Evolutionary conservation across 2,888 invertebrate genomes (phyloP), one percentile per base, ranked within the genome.

Genomic region (Limnephilus lunatus): DNA sequence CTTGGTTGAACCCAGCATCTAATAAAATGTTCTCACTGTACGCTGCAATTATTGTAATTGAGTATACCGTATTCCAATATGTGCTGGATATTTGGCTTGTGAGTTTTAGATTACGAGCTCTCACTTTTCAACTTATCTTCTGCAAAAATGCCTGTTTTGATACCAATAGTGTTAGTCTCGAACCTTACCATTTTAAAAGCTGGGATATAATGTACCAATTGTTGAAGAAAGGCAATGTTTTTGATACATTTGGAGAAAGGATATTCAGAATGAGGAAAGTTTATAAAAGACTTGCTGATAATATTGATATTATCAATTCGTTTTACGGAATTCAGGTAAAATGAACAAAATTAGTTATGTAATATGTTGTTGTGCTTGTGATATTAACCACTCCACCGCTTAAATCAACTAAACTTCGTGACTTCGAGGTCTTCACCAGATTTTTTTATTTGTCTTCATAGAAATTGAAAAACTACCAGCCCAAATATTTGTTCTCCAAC

Each of bases 201-300:
- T 19, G 53, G 53, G 53, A 53, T 19, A 19, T 19, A 53, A 53
- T 53, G 3, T 4, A 19, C 5, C 53, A 53, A 53, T 5, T 53
- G 4, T 15, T 53, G 19, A 3, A 15, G 53, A 53, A 53, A 53
- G 5, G 53, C 5, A 32, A 19, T 19, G 25, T 31, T 32, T 32
- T 30, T 5, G 88, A 88, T 39, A 88, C 31, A 25, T 88, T 32
- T 32, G 80, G 25, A 19, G 88, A 88, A 11, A 35, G 80, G 30
- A 68, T 88, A 31, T 68, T 31, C 0, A 88, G 53, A 31, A 11
- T 88, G 31, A 68, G 31, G 35, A 25, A 31, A 68, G n/a, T 89
- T 35, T 89, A 89, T 44, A 81, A 44, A 30, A 89, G 30, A 81
- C 81, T 89, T 11, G 89, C 89, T 30, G 89, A 89, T 44, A 89